Conservation (phyloP, 2,888 invertebrate species). For the Drosophila robusta region DNA sequence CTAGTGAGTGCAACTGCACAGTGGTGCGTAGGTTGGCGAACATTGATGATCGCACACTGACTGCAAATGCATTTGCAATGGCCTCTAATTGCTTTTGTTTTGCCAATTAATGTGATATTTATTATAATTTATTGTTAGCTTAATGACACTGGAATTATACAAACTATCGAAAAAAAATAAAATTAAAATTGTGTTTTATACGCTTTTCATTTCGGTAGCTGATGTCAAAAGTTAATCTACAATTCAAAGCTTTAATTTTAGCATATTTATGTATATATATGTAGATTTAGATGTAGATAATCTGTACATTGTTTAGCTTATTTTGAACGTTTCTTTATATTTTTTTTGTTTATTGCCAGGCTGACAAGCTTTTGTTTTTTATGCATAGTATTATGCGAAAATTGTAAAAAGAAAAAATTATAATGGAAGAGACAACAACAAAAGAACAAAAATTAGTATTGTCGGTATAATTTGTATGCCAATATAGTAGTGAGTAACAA, state of each 20-base stretch:
- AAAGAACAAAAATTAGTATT: constrained; percentile 59
- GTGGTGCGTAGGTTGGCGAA: constrained; percentile 46
- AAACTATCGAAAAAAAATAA: neutral
- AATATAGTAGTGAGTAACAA: constrained; percentile 39
- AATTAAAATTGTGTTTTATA: neutral
- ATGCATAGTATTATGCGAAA: constrained; percentile 57
- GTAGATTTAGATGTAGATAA: constrained; percentile 24
- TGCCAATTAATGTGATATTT: constrained; percentile 27
- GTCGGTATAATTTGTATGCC: constrained; percentile 58
- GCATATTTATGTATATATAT: constrained; percentile 7
- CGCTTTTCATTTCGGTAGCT: constrained; percentile 40
- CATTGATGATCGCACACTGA: constrained; percentile 19
- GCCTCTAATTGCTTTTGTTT: constrained; percentile 21
- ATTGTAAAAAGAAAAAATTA: constrained; percentile 40
- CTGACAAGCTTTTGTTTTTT: constrained; percentile 40
- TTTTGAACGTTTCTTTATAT: constrained; percentile 27
- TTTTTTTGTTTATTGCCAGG: constrained; percentile 28
- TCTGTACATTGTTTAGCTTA: constrained; percentile 33
- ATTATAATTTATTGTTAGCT: constrained; percentile 25
- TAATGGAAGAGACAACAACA: constrained; percentile 44
- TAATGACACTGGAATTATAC: constrained; percentile 2
- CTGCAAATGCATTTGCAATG: constrained; percentile 40
- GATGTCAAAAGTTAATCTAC: constrained; percentile 24
- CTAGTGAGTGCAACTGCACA: constrained; percentile 37
- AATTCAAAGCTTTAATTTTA: constrained; percentile 20